Evolutionary conservation across 2,113 vertebrate species (phyloP).

Genomic region (Alexandromys fortis): DNA sequence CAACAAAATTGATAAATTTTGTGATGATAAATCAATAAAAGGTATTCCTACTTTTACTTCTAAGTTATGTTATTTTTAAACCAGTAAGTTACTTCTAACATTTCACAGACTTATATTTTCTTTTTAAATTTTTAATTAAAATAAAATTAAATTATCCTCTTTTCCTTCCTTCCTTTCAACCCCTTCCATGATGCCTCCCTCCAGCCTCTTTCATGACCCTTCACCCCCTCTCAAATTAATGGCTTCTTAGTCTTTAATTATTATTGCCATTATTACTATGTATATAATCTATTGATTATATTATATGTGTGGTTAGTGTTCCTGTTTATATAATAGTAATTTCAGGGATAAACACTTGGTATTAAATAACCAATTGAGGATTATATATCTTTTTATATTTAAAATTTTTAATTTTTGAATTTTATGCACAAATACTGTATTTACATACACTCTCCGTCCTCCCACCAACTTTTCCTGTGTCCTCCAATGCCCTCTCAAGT

Average conservation of each 20-base stretch:
- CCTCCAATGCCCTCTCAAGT: background rate
- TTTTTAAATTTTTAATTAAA: background rate
- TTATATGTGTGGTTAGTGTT: background rate
- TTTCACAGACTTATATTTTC: constrained; percentile 5
- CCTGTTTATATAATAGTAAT: background rate
- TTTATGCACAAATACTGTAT: background rate
- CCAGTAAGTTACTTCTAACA: background rate
- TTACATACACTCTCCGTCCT: background rate
- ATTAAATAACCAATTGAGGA: background rate
- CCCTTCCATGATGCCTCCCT: background rate
- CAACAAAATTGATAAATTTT: constrained; percentile 31
- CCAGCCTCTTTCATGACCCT: background rate
- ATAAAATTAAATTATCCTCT: background rate
- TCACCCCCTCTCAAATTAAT: background rate
- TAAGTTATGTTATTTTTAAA: constrained; percentile 15
- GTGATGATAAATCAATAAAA: constrained; percentile 21
- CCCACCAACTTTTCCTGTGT: background rate
- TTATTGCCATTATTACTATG: background rate
- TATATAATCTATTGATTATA: no score
- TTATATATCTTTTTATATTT: background rate
- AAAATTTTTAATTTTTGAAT: background rate
- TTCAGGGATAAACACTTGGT: background rate
- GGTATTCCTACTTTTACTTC: background rate
- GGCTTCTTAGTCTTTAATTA: background rate
- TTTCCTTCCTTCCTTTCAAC: background rate